Evolutionary conservation across 2,888 invertebrate genomes (phyloP).

Genomic region (Orthonychiurus folsomi): DNA sequence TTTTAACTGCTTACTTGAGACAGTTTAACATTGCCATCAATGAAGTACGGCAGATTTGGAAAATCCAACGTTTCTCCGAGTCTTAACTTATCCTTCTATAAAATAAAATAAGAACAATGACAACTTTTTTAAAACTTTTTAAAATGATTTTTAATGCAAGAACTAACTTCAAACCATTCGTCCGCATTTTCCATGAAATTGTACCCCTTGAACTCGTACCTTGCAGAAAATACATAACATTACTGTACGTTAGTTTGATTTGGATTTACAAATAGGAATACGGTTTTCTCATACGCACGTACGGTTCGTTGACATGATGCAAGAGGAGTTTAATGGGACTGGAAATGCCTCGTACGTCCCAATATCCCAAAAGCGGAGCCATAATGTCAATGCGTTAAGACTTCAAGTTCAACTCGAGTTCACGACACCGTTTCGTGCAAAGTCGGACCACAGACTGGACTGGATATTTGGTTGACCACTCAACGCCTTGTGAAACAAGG

Average conservation of each 20-base stretch:
- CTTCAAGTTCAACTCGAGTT: too few relatives aligned
- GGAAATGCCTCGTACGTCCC: not conserved
- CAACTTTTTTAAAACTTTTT: too few relatives aligned
- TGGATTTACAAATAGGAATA: too few relatives aligned
- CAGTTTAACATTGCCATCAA: constrained; percentile 6
- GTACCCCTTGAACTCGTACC: constrained; percentile 3
- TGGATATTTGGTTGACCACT: too few relatives aligned
- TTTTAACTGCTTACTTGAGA: constrained; percentile 10
- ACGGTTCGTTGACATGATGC: constrained; percentile 3
- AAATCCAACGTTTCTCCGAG: not conserved
- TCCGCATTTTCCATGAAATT: not conserved
- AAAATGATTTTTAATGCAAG: too few relatives aligned
- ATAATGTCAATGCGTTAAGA: not conserved
- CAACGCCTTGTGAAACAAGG: too few relatives aligned
- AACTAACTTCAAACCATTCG: constrained; percentile 11
- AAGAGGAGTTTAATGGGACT: constrained; percentile 6
- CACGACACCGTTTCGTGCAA: too few relatives aligned
- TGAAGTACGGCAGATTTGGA: constrained; percentile 9
- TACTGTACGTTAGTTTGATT: too few relatives aligned
- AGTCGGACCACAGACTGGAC: too few relatives aligned
- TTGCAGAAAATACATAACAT: too few relatives aligned
- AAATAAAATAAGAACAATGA: too few relatives aligned
- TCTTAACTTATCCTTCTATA: constrained; percentile 7
- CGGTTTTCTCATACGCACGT: too few relatives aligned
- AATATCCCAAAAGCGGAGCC: constrained; percentile 1